Base-by-base conservation (phyloP, 2,888 invertebrate species). In the Ophion ventricosus region DNA sequence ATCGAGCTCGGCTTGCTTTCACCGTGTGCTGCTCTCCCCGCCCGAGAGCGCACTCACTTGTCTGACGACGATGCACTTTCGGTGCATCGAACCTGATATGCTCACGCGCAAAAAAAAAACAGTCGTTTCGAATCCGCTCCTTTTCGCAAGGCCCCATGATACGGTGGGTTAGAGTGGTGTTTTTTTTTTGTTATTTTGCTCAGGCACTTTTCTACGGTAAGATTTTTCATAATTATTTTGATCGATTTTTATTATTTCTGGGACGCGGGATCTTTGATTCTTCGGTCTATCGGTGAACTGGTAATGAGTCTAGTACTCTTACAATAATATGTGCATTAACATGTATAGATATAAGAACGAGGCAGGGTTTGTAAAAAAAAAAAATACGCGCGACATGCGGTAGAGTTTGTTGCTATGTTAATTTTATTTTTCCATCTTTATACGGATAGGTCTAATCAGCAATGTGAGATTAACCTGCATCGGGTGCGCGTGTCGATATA, bases 1-100 rank as follows among this genome's bases (percentile, higher is more conserved):
- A 43, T 43, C 66, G 74, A 81, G 78, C 81, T 72, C 67, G 78
- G 20, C 66, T 88, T 90, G 89, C 91, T 91, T 91, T 91, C 91
- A 91, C 91, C 90, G 87, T 83, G 87, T 82, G 85, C 78, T 29
- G 14, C 23, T 64, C 35, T 26, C 35, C 56, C 57, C 64, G 17
- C 17, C 56, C 63, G 14, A 63, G 49, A 43, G 29, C 61, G n/a
- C 63, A 70, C 85, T 85, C 81, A 85, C 88, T 81, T 70, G 49
- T 20, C 43, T 61, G 35, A 70, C 67, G 56, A 57, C 80, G 73
- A 80, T 80, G 83, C 73, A 77, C 80, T 84, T 77, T 77, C 82
- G 76, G 74, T 82, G 81, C 84, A 80, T 81, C 83, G 84, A 49
- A 78, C 75, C 74, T 70, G 63, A 76, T 81, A 17, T 11, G 17